phyloP scores from a whole-genome alignment of 2,888 invertebrate genomes.

The Drosophila crucigera region DNA sequence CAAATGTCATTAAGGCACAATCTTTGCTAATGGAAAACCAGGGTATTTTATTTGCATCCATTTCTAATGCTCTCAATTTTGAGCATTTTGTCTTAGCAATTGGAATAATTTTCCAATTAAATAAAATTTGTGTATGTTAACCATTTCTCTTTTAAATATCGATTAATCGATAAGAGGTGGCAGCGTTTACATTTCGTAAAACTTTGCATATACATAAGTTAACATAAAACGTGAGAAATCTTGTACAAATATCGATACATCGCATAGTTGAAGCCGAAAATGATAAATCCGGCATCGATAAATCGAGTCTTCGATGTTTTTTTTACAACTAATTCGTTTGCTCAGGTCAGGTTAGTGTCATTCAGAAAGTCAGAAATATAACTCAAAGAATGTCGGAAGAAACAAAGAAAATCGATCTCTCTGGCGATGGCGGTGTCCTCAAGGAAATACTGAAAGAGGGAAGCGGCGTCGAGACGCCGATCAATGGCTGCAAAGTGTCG shows the following conservation, averaged over 20 bases:
- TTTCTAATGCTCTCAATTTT: constrained; percentile 38
- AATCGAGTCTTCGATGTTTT: constrained; percentile 23
- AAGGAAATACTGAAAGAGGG: constrained; percentile 87
- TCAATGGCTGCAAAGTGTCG: constrained; percentile 89
- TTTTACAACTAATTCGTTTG: constrained; percentile 20
- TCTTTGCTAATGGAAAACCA: constrained; percentile 16
- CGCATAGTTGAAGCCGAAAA: background rate
- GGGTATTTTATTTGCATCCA: constrained; percentile 2
- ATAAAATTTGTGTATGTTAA: constrained; percentile 3
- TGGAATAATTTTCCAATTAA: constrained; percentile 15
- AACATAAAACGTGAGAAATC: background rate
- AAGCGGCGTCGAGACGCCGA: constrained; percentile 90
- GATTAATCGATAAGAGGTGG: background rate
- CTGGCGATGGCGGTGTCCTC: constrained; percentile 83
- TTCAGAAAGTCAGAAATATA: constrained; percentile 29
- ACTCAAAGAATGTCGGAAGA: constrained; percentile 65
- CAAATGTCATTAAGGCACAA: constrained; percentile 7
- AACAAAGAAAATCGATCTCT: constrained; percentile 78
- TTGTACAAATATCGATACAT: constrained; percentile 21
- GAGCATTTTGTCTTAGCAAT: constrained; percentile 26
- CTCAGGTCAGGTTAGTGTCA: constrained; percentile 35
- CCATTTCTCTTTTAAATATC: background rate
- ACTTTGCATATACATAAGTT: background rate
- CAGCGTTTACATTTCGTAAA: background rate
- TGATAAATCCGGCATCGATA: constrained; percentile 33